Evolutionary conservation across 2,113 vertebrate species (phyloP).

Genomic region (Onychorhynchus coronatus): DNA sequence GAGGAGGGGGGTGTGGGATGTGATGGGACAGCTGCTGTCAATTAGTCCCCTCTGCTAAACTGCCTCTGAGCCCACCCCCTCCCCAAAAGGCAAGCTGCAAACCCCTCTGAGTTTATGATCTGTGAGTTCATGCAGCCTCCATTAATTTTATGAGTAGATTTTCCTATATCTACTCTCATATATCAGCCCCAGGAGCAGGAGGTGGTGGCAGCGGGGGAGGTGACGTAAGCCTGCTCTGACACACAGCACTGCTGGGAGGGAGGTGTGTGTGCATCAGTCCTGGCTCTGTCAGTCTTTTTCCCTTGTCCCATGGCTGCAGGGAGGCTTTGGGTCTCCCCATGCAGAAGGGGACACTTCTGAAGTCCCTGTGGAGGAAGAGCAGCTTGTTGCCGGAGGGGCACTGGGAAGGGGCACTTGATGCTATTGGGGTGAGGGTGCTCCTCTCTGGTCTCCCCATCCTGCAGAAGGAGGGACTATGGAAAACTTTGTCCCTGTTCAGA

Average conservation of each 20-base stretch:
- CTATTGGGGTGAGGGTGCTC: not conserved
- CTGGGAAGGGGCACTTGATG: not conserved
- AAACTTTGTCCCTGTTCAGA: not conserved
- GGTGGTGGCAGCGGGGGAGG: not conserved
- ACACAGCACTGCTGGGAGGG: not conserved
- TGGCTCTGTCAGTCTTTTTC: not conserved
- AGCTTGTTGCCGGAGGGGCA: not conserved
- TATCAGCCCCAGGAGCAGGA: not conserved
- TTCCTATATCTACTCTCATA: slow-evolving; percentile 32
- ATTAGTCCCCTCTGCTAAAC: slow-evolving; percentile 48
- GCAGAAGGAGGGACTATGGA: not conserved
- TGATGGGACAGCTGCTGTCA: not conserved
- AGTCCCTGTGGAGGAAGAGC: not conserved
- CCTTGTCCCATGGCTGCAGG: not conserved
- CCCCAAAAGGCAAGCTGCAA: not conserved
- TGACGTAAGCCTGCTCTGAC: not conserved
- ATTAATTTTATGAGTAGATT: slow-evolving; percentile 42
- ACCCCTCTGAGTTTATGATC: slow-evolving; percentile 35
- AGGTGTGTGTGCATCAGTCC: not conserved
- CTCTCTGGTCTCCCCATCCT: not conserved
- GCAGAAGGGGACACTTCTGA: not conserved
- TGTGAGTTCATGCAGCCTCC: slow-evolving; percentile 46
- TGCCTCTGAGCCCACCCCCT: not conserved
- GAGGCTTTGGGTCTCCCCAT: not conserved
- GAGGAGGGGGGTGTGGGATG: not conserved